Evolutionary conservation across 2,888 invertebrate species (phyloP).

Genomic region (Orthosia gothica): DNA sequence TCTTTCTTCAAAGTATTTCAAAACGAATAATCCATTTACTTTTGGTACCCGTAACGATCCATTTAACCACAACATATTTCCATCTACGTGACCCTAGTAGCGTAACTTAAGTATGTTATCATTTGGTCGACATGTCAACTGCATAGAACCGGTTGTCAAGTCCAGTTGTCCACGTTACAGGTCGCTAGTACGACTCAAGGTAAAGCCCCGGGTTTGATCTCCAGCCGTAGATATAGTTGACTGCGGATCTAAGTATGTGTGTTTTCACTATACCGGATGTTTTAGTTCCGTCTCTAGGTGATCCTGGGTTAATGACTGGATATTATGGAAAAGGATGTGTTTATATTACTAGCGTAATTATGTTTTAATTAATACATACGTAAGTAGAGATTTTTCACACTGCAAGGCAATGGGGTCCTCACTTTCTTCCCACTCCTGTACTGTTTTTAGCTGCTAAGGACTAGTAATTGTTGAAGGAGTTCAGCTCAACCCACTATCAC

Average conservation of each 20-base stretch:
- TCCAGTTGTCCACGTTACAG: conserved; percentile 69
- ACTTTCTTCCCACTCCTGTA: background rate
- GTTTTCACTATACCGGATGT: conserved; percentile 72
- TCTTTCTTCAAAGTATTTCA: too few relatives aligned
- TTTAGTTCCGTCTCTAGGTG: conserved; percentile 46
- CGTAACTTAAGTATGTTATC: conserved; percentile 46
- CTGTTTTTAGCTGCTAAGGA: background rate
- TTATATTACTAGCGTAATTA: conserved; percentile 15
- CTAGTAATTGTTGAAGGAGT: background rate
- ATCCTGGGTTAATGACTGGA: conserved; percentile 1
- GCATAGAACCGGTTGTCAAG: conserved; percentile 63
- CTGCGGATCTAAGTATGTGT: conserved; percentile 74
- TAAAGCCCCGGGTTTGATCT: conserved; percentile 79
- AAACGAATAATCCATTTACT: too few relatives aligned
- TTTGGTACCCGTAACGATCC: background rate
- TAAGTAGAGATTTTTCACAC: background rate
- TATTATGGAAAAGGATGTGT: conserved; percentile 14
- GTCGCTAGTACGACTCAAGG: conserved; percentile 77
- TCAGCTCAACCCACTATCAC: background rate
- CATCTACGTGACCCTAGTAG: conserved; percentile 19
- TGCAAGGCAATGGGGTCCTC: background rate
- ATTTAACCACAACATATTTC: background rate
- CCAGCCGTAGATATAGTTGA: conserved; percentile 78
- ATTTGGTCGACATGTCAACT: conserved; percentile 40
- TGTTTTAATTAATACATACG: conserved; percentile 1